Percentiles rank a stretch among this genome's conserved stretches.
Evolutionary conservation across 2,113 vertebrate species (phyloP).

Genomic region (Tinamus guttatus): DNA sequence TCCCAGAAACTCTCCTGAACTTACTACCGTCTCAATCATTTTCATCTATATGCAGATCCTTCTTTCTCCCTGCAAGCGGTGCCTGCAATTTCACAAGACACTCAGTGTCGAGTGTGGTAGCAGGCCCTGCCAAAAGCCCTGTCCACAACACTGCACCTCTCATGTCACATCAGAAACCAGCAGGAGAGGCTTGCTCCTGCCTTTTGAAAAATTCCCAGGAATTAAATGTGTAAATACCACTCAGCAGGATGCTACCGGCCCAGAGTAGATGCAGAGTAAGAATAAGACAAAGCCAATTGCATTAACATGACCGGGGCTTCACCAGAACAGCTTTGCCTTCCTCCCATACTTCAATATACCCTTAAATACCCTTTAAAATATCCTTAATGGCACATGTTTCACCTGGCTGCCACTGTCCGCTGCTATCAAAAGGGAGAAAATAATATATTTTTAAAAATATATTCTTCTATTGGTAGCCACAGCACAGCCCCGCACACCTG

Average conservation of each 20-base stretch:
- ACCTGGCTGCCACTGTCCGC: neutral
- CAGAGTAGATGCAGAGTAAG: neutral
- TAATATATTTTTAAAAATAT: accelerated
- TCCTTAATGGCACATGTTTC: neutral
- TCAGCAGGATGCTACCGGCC: neutral
- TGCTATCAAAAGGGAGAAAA: neutral
- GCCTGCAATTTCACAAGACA: neutral
- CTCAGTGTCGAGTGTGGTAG: neutral
- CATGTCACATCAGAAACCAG: neutral
- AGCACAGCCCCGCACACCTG: neutral
- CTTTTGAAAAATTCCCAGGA: neutral
- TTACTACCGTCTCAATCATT: neutral
- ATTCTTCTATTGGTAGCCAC: neutral
- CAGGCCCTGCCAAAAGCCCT: neutral
- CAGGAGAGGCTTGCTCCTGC: neutral
- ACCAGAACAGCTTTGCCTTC: neutral
- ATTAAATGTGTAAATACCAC: neutral
- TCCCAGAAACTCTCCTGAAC: neutral
- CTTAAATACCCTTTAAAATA: neutral
- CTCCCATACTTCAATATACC: neutral
- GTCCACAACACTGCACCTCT: neutral
- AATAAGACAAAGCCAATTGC: neutral
- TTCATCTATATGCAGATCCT: neutral
- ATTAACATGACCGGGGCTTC: accelerated
- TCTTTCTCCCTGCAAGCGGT: neutral